A percentile compares a stretch with the other conserved stretches of the same genome.
These are phyloP conservation scores for Burhinus bistriatus DNA, from an alignment of 2,113 vertebrate species.

Conservation along the genomic window DNA sequence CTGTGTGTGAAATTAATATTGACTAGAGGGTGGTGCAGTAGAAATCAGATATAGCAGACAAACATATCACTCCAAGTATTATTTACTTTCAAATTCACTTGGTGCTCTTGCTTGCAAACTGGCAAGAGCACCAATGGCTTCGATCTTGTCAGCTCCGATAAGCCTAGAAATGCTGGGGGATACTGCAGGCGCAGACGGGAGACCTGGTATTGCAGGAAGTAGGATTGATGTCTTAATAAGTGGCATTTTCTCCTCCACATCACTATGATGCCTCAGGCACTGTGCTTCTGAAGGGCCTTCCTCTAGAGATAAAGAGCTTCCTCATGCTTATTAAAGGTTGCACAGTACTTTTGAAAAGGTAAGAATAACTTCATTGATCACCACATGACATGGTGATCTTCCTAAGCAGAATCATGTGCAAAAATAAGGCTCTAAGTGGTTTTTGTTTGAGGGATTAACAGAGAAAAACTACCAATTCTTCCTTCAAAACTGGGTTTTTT, in stretches of 20 bases:
- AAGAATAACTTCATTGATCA: constrained; percentile 14
- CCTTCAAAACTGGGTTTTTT: neutral
- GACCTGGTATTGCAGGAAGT: neutral
- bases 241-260: neutral
- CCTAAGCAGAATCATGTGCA: neutral
- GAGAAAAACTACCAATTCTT: neutral
- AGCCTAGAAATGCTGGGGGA: neutral
- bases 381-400: neutral
- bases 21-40: neutral
- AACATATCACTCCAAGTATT: neutral
- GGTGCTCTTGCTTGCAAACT: neutral
- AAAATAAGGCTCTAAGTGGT: neutral
- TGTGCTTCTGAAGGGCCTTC: neutral
- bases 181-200: neutral
- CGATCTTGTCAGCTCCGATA: neutral
- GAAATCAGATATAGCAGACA: neutral
- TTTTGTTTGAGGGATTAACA: neutral
- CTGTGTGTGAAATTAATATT: neutral
- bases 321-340: neutral
- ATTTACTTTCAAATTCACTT: neutral
- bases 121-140: neutral
- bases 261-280: neutral
- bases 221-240: constrained; percentile 1
- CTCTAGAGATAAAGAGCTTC: neutral
- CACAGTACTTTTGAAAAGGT: constrained; percentile 9